Conservation (phyloP, 2,888 invertebrate species). For the Thera britannica region DNA sequence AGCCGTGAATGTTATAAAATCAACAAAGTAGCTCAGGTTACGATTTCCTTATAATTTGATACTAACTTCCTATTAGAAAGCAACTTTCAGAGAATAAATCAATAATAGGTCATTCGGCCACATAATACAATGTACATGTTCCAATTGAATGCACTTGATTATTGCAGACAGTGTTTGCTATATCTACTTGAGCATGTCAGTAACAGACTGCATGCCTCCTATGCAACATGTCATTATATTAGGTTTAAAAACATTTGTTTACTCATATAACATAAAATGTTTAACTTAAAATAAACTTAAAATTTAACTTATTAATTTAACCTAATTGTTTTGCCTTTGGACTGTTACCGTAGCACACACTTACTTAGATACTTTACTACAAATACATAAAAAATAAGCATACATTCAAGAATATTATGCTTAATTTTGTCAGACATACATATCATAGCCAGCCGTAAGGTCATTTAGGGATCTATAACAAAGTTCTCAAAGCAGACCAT, state of each 20-base stretch:
- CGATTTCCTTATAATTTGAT: slow-evolving; percentile 20
- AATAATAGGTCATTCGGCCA: slow-evolving; percentile 8
- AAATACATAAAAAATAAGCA: too few relatives aligned
- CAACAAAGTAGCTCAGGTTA: background rate
- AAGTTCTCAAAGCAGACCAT: too few relatives aligned
- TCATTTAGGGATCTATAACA: too few relatives aligned
- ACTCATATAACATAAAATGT: too few relatives aligned
- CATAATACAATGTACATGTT: slow-evolving; percentile 18
- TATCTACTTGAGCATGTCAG: background rate
- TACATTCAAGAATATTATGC: too few relatives aligned
- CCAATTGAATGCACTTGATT: slow-evolving; percentile 21
- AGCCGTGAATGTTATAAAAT: background rate
- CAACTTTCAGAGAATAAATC: slow-evolving; percentile 16
- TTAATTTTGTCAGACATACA: too few relatives aligned
- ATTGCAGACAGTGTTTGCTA: slow-evolving; percentile 4
- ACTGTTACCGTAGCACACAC: too few relatives aligned
- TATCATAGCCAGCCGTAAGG: too few relatives aligned
- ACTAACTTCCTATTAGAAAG: slow-evolving; percentile 25
- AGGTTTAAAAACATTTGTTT: background rate
- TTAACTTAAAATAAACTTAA: too few relatives aligned
- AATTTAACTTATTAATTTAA: too few relatives aligned
- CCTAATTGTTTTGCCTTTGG: too few relatives aligned
- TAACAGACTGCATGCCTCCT: background rate
- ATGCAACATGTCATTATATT: background rate
- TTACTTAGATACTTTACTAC: too few relatives aligned